Evolutionary conservation across 1,140 invertebrate species (phyloP).

Genomic region (Pseudomyrmex cubaensis): DNA sequence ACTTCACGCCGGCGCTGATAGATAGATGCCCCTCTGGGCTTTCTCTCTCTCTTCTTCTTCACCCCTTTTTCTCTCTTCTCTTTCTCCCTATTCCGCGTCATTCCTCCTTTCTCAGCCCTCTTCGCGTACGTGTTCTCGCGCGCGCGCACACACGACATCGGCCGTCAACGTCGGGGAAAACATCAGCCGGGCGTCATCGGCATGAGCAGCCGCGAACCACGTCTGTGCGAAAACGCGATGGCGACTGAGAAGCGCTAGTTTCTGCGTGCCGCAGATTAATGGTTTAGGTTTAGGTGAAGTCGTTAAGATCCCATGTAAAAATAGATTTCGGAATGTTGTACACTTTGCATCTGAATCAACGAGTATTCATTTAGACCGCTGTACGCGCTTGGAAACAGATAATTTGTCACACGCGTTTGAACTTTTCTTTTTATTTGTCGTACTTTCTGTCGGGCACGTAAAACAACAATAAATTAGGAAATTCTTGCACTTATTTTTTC

Average conservation of each 20-base stretch:
- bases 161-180: conserved; percentile 67
- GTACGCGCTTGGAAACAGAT: too few relatives aligned
- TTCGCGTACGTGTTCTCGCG: conserved; percentile 57
- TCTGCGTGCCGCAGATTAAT: conserved; percentile 21
- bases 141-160: conserved; percentile 51
- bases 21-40: conserved; percentile 83
- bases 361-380: not conserved
- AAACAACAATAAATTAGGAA: too few relatives aligned
- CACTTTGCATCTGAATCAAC: too few relatives aligned
- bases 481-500: not conserved
- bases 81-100: conserved; percentile 8
- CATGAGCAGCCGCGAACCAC: not conserved
- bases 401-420: too few relatives aligned
- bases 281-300: conserved; percentile 30
- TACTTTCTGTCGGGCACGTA: not conserved
- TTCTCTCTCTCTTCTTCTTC: conserved; percentile 67
- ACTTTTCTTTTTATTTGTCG: not conserved
- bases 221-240: conserved; percentile 37
- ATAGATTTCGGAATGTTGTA: not conserved
- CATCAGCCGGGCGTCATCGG: conserved; percentile 43
- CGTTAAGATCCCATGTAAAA: conserved; percentile 20
- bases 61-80: conserved; percentile 14
- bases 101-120: conserved; percentile 5
- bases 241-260: conserved; percentile 16
- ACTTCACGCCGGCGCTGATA: conserved; percentile 86